Conservation (phyloP, 2,888 invertebrate species). For the Dolomedes plantarius region DNA sequence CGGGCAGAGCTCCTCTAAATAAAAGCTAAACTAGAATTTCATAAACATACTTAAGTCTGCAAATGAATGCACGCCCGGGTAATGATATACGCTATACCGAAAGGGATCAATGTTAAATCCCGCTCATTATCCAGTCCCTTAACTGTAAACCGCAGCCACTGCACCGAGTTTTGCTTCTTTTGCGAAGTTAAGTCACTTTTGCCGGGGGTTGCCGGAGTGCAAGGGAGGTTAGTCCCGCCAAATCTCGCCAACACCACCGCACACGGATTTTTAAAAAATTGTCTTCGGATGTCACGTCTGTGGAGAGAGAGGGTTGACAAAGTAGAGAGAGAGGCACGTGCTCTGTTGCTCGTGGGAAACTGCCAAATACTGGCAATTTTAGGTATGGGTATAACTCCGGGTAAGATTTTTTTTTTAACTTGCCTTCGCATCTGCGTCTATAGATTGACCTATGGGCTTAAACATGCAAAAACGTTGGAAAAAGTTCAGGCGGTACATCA, state of each 20-base stretch:
- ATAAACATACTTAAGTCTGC: constrained; percentile 67
- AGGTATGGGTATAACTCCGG: too few relatives aligned
- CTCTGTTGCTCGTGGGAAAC: too few relatives aligned
- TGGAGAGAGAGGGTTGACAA: too few relatives aligned
- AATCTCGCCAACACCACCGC: constrained; percentile 30
- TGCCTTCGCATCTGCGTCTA: too few relatives aligned
- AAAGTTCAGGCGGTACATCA: too few relatives aligned
- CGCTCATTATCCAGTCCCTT: constrained; percentile 69
- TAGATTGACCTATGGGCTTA: too few relatives aligned
- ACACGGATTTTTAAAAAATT: too few relatives aligned
- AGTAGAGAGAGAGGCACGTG: too few relatives aligned
- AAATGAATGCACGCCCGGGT: constrained; percentile 68
- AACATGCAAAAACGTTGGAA: too few relatives aligned
- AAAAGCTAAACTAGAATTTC: constrained; percentile 68
- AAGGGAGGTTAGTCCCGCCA: constrained; percentile 20
- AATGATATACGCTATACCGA: constrained; percentile 68
- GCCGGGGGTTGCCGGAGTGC: constrained; percentile 28
- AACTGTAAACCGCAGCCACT: constrained; percentile 69
- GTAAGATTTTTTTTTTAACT: too few relatives aligned
- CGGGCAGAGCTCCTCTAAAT: constrained; percentile 38
- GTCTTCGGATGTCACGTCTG: too few relatives aligned
- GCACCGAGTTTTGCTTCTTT: constrained; percentile 67
- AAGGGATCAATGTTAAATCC: constrained; percentile 70
- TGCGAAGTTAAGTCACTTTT: constrained; percentile 69
- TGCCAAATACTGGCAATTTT: too few relatives aligned